Conservation (phyloP, 2,888 invertebrate species). For the Andrena hattorfiana region DNA sequence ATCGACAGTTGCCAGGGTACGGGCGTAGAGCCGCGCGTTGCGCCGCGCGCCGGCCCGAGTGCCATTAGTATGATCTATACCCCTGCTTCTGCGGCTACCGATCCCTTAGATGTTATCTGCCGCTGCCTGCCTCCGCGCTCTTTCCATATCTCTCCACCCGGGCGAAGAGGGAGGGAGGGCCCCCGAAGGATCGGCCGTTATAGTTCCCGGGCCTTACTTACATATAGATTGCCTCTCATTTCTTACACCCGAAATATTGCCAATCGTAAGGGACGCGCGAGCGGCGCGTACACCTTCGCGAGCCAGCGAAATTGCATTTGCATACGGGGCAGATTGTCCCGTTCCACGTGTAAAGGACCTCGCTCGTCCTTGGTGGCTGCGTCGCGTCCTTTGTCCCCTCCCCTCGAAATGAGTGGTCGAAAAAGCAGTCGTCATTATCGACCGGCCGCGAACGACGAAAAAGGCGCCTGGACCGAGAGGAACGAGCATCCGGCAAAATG, state of each 20-base stretch:
- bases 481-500: constrained; percentile 26
- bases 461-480: constrained; percentile 12
- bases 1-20: constrained; percentile 51
- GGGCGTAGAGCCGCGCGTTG: constrained; percentile 30
- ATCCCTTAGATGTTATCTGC: constrained; percentile 77
- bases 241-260: constrained; percentile 79
- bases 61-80: constrained; percentile 84
- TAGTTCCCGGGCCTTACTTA: constrained; percentile 77
- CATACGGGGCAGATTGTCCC: constrained; percentile 77
- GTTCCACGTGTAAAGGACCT: constrained; percentile 69
- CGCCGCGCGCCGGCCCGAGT: constrained; percentile 60
- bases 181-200: constrained; percentile 40
- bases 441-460: constrained; percentile 2
- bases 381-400: constrained; percentile 58
- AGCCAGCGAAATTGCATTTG: constrained; percentile 78
- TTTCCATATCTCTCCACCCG: constrained; percentile 39
- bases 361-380: constrained; percentile 66
- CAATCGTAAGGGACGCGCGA: constrained; percentile 73
- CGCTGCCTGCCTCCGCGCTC: constrained; percentile 34
- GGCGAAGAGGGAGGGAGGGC: constrained; percentile 25
- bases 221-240: constrained; percentile 82
- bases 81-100: constrained; percentile 81
- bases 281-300: constrained; percentile 35
- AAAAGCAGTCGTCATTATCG: constrained; percentile 63
- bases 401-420: constrained; percentile 53